Evolutionary conservation across 2,797 vertebrate genomes (phyloP).

Genomic region (Fratercula arctica): DNA sequence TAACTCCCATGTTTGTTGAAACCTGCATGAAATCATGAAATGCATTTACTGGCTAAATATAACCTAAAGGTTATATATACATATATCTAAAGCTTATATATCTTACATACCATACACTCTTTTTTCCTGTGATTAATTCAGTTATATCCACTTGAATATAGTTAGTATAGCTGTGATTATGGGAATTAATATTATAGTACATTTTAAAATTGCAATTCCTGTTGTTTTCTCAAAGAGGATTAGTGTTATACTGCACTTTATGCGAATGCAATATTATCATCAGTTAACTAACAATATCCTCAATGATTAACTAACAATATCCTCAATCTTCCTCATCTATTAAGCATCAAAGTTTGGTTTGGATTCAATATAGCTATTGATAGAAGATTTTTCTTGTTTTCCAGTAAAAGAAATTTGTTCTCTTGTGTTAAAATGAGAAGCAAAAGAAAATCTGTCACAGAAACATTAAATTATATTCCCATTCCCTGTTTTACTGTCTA

Average conservation of each 20-base stretch:
- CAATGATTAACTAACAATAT: neutral
- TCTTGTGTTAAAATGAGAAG: neutral
- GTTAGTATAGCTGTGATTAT: neutral
- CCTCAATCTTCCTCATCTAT: neutral
- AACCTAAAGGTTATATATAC: neutral
- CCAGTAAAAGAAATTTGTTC: neutral
- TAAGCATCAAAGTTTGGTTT: neutral
- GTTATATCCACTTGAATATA: neutral
- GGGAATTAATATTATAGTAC: neutral
- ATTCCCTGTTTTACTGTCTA: conserved; percentile 52
- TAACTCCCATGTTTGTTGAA: accelerated
- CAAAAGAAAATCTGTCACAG: neutral
- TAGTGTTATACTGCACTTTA: neutral
- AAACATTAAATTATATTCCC: neutral
- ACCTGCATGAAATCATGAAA: neutral
- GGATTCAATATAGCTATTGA: neutral
- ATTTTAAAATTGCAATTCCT: neutral
- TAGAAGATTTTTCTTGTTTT: neutral
- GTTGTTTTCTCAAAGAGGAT: neutral
- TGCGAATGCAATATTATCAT: neutral
- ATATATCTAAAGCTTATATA: neutral
- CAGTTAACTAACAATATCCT: neutral
- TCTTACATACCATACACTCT: neutral
- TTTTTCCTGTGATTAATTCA: neutral
- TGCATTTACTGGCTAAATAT: neutral